Evolutionary conservation across 2,888 invertebrate species (phyloP).

Genomic region (Rhyacophila evoluta): DNA sequence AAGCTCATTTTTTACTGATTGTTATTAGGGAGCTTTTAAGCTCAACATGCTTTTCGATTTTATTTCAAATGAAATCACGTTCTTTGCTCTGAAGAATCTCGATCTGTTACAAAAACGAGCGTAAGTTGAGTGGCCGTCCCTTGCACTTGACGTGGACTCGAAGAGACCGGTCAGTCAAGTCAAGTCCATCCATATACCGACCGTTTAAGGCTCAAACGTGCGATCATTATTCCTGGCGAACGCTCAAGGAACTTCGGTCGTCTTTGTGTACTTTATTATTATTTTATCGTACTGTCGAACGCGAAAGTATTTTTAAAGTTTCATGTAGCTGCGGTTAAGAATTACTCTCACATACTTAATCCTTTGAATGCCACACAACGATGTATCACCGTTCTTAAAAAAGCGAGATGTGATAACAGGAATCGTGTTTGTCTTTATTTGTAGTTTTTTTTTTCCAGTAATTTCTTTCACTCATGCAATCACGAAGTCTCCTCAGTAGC

Average conservation of each 20-base stretch:
- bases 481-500: too few species aligned
- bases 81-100: background rate
- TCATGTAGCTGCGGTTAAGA: background rate
- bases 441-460: too few species aligned
- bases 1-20: too few species aligned
- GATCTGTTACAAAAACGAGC: background rate
- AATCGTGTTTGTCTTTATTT: too few species aligned
- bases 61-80: background rate
- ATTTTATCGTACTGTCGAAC: conserved; percentile 1
- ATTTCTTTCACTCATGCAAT: too few species aligned
- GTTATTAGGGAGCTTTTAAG: too few species aligned
- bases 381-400: too few species aligned
- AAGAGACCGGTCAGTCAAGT: conserved; percentile 25
- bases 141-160: background rate
- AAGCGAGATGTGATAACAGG: too few species aligned
- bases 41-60: conserved; percentile 12
- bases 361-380: too few species aligned
- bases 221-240: conserved; percentile 2
- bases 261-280: background rate
- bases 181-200: conserved; percentile 10
- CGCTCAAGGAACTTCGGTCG: background rate
- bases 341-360: too few species aligned
- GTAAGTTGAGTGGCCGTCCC: background rate
- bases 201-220: conserved; percentile 16
- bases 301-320: conserved; percentile 23